Conservation (phyloP, 2,797 vertebrate genomes). For the Phalanger gymnotis region DNA sequence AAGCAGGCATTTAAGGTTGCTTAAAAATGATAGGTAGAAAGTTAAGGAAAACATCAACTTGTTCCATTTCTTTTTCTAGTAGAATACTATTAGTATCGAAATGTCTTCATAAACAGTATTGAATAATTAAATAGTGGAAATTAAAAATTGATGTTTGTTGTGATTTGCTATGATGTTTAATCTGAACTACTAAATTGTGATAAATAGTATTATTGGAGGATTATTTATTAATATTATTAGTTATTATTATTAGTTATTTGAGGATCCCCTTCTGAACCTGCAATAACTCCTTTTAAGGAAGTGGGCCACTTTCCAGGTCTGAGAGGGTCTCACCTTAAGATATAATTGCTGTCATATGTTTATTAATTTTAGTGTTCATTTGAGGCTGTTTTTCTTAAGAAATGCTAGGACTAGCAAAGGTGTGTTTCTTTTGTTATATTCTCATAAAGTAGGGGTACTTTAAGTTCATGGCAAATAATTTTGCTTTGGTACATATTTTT, state of each 20-base stretch:
- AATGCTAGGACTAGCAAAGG: not conserved
- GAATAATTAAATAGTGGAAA: not conserved
- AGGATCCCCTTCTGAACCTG: not conserved
- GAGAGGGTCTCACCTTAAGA: not conserved
- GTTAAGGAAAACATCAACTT: not conserved
- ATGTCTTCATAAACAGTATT: not conserved
- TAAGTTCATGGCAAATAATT: not conserved
- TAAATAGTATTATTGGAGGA: not conserved
- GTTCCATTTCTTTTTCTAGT: not conserved
- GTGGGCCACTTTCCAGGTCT: not conserved
- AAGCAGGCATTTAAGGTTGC: not conserved
- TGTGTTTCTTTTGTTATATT: not conserved
- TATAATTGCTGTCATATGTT: not conserved
- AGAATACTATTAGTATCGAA: not conserved
- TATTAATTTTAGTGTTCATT: not conserved
- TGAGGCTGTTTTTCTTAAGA: not conserved
- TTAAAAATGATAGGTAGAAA: not conserved
- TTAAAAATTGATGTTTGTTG: not conserved
- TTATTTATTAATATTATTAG: no score
- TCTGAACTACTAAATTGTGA: not conserved
- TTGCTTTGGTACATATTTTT: not conserved
- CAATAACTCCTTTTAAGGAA: not conserved
- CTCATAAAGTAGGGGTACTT: not conserved
- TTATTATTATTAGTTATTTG: not conserved
- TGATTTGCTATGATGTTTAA: not conserved